Evolutionary conservation across 2,797 vertebrate species (phyloP), one percentile per base, ranked within the genome.

Genomic region (Enteromius viviparus): DNA sequence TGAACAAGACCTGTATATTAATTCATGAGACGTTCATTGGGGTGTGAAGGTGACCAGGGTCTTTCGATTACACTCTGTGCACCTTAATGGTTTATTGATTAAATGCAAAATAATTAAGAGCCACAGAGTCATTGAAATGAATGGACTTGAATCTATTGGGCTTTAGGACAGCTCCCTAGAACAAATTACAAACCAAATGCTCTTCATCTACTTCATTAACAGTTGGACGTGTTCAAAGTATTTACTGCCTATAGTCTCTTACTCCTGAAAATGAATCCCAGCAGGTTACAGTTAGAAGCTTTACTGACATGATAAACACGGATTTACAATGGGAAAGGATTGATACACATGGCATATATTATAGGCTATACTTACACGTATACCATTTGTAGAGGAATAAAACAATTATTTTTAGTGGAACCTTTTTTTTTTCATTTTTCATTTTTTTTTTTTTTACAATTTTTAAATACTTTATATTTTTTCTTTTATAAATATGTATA

Each of bases 51-150:
- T 83, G 64, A 77, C 53, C 51, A 45, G 65, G 81, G 23, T 76
- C 49, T 58, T 82, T 82, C 72, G 62, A 82, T 82, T 82, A 58
- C 26, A 66, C n/a, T 53, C 58, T 65, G 45, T 66, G 34, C 65
- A 83, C 74, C 74, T 77, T 77, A 83, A 83, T 83, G 74, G 74
- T 77, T 77, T 83, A 83, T 83, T 83, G 81, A 83, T 83, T 77
- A 60, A 49, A 83, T 77, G 70, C 65, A 34, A 77, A 77, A 77
- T 83, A 83, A 83, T 83, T 77, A 83, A 77, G 81, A 83, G 81
- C 32, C 49, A 58, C 62, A 62, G 51, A 49, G 62, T 83, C 34
- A 69, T 66, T 83, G 81, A 77, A 83, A 83, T 49, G 37, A 77
- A 83, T 70, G 21, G 81, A 55, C 62, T 68, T 37, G 23, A 82